These are phyloP conservation scores for Nesoenas mayeri DNA, from an alignment of 2,113 vertebrate genomes.

Conservation along the genomic window DNA sequence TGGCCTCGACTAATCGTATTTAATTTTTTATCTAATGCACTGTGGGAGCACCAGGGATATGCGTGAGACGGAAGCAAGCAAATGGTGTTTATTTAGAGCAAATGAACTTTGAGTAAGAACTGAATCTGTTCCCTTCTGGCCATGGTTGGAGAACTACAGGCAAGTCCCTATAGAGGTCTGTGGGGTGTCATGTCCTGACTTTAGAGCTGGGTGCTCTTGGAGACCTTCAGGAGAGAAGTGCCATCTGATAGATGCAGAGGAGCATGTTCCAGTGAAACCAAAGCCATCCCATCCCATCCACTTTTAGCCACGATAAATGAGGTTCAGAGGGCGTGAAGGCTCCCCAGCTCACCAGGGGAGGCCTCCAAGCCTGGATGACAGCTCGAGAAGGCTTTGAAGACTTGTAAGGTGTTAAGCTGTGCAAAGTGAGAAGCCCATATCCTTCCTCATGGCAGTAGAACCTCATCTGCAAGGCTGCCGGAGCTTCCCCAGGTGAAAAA, in stretches of 20 bases:
- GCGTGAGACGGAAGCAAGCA: slow-evolving; percentile 11
- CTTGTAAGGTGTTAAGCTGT: background rate
- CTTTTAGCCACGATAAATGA: rapidly evolving
- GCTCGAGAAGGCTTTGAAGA: background rate
- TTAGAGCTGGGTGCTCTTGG: background rate
- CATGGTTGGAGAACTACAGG: background rate
- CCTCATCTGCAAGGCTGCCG: background rate
- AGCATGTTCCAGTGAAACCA: background rate
- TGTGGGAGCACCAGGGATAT: background rate
- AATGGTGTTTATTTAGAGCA: slow-evolving; percentile 29
- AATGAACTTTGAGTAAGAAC: slow-evolving; percentile 1
- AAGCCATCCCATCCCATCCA: background rate
- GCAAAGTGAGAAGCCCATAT: rapidly evolving
- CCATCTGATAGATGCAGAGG: background rate
- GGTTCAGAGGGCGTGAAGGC: background rate
- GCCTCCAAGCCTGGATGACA: background rate
- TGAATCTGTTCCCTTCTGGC: background rate
- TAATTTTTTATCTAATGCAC: slow-evolving; percentile 44
- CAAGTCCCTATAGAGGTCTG: background rate
- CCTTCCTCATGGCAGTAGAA: background rate
- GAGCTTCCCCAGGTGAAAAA: background rate
- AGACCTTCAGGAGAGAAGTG: background rate
- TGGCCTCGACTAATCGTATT: background rate
- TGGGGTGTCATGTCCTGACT: background rate
- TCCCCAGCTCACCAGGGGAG: background rate